Base-by-base conservation (phyloP, 2,888 invertebrate genomes). In the Meiosimyza decipiens region DNA sequence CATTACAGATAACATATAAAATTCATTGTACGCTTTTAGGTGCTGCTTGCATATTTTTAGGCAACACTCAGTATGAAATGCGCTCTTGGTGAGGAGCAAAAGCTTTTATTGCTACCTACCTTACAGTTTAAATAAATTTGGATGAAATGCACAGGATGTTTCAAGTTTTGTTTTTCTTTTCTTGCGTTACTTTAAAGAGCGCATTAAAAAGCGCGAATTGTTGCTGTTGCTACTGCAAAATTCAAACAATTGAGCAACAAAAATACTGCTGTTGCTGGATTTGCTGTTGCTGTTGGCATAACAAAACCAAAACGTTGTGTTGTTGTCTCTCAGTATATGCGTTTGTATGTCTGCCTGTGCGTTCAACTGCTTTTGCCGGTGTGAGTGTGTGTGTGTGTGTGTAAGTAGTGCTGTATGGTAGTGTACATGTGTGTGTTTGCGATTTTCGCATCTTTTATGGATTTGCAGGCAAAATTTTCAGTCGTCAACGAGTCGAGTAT, bases 401-500 rank as follows among this genome's bases (percentile, higher is more conserved):
- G 73, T 71, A 60, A 69, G 49, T 54, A 13, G 7, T 28, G 49
- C 15, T 64, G 62, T 74, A 65, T 68, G 49, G 2, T 28, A 3
- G 4, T 73, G 71, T 71, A 69, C 60, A 63, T 71, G 70, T 67
- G 47, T 77, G 60, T 72, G 51, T 75, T 66, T 71, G 63, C 68
- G 68, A 68, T 74, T 77, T 77, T 77, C 79, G 80, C 80, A 80
- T 81, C 79, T 79, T 81, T 81, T 79, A 79, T 77, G 80, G 79
- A 78, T 78, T 80, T 80, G 79, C 79, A 80, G 78, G 79, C 77
- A 78, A 80, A 83, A 78, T 80, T 81, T 82, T 83, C 81, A 84
- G 84, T 84, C 83, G 82, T 82, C 82, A 82, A 82, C 82, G 80
- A 81, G 81, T 76, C 78, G 78, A 78, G 78, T 77, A 74, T 77